phyloP scores from a whole-genome alignment of 2,797 vertebrate species.

The Toxotes lorentzi region DNA sequence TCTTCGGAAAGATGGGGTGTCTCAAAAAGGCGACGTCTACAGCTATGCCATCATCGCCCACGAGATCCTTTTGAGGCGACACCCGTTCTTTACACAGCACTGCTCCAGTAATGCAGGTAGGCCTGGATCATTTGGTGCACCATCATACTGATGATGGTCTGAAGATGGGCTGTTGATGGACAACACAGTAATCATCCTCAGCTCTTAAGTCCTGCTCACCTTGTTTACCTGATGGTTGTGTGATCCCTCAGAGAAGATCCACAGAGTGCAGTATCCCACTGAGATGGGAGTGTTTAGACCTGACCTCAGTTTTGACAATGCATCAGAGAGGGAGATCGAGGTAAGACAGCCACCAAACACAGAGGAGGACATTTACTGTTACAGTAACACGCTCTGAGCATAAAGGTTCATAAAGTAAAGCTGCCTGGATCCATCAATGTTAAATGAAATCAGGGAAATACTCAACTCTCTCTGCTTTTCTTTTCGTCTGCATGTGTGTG shows the following conservation, averaged over 20 bases:
- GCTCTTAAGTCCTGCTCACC: neutral
- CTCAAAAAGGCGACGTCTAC: constrained; percentile 96
- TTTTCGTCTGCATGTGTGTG: neutral
- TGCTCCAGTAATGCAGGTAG: constrained; percentile 87
- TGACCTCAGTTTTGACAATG: constrained; percentile 89
- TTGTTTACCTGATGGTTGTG: neutral
- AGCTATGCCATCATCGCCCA: constrained; percentile 95
- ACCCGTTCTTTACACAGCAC: constrained; percentile 87
- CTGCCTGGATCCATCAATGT: neutral
- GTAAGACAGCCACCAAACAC: constrained; percentile 76
- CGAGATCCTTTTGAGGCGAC: constrained; percentile 90
- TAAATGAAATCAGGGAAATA: neutral
- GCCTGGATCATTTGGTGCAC: neutral
- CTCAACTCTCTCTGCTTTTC: neutral
- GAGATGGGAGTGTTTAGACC: constrained; percentile 87
- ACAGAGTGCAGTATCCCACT: constrained; percentile 85
- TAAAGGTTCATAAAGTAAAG: neutral
- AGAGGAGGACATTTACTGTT: neutral
- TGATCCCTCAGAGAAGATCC: constrained; percentile 89
- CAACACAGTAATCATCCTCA: neutral
- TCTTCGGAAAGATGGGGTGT: constrained; percentile 87
- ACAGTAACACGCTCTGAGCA: neutral
- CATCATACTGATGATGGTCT: neutral
- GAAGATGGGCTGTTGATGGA: neutral
- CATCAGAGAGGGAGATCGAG: constrained; percentile 89